Evolutionary conservation across 2,113 vertebrate species (phyloP).

Genomic region (Limnothrissa miodon): DNA sequence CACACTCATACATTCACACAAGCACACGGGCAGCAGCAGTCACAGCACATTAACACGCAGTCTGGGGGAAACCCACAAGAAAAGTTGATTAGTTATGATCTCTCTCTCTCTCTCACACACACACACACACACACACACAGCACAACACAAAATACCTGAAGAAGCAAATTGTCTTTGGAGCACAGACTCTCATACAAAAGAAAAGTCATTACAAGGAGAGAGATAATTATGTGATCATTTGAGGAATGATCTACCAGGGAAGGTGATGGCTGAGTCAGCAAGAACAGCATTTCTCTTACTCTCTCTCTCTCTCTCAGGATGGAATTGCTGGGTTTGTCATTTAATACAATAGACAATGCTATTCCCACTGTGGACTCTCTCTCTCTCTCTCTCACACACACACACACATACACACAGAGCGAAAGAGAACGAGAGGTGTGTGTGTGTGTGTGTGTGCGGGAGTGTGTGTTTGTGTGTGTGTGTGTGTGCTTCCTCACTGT

Average conservation of each 20-base stretch:
- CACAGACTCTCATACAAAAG: not conserved
- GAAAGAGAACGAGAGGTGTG: no score
- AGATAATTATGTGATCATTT: not conserved
- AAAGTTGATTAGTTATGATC: not conserved
- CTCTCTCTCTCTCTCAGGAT: not conserved
- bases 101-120: not conserved
- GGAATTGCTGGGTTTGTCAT: not conserved
- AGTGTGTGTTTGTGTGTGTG: no score
- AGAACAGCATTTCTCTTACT: not conserved
- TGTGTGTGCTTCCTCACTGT: no score
- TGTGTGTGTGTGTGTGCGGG: no score
- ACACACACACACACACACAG: not conserved
- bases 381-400: not conserved
- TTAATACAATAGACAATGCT: not conserved
- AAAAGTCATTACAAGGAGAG: not conserved
- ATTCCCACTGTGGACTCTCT: not conserved
- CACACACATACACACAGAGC: not conserved
- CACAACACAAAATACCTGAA: not conserved
- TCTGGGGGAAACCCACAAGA: not conserved
- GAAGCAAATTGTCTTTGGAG: not conserved
- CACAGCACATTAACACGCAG: constrained; percentile 4
- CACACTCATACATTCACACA: constrained; percentile 20
- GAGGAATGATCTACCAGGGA: not conserved
- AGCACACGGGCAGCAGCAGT: not conserved
- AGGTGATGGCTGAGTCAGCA: not conserved